Evolutionary conservation across 1,140 invertebrate species (phyloP).

Genomic region (Brachionus calyciflorus): DNA sequence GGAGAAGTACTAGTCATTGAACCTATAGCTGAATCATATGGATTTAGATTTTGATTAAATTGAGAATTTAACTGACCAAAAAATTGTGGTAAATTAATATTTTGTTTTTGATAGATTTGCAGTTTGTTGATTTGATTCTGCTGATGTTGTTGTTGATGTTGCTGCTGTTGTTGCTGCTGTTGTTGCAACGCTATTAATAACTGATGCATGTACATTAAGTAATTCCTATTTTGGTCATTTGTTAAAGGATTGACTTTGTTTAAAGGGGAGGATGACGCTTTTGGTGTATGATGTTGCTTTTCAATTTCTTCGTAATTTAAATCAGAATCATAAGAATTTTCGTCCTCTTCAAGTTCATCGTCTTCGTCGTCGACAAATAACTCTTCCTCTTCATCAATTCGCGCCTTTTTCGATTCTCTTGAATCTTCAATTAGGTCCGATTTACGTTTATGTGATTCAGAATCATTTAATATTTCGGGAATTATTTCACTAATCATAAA

Average conservation of each 20-base stretch:
- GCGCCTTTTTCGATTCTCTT: not conserved
- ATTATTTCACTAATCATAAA: slow-evolving; percentile 46
- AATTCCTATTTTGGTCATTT: not conserved
- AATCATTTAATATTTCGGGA: slow-evolving; percentile 18
- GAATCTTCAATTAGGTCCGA: not conserved
- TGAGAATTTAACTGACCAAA: not conserved
- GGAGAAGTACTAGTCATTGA: slow-evolving; percentile 38
- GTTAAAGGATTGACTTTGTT: not conserved
- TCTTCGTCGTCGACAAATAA: slow-evolving; percentile 12
- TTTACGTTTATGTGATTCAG: not conserved
- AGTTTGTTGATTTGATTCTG: slow-evolving; percentile 9
- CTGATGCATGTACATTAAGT: slow-evolving; percentile 12
- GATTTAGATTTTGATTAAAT: not conserved
- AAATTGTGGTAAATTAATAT: not conserved
- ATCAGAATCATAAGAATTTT: not conserved
- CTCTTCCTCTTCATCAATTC: not conserved
- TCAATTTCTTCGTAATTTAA: not conserved
- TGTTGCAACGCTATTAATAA: not conserved
- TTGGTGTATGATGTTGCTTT: not conserved
- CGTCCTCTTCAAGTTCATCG: not conserved
- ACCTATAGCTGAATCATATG: slow-evolving; percentile 12
- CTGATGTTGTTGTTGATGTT: too few relatives aligned
- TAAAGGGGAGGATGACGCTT: not conserved
- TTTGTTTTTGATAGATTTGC: slow-evolving; percentile 8
- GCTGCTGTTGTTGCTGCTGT: not conserved